These are phyloP conservation scores for Hozukius guyotensis DNA, from an alignment of 2,797 vertebrate species.

Conservation along the genomic window DNA sequence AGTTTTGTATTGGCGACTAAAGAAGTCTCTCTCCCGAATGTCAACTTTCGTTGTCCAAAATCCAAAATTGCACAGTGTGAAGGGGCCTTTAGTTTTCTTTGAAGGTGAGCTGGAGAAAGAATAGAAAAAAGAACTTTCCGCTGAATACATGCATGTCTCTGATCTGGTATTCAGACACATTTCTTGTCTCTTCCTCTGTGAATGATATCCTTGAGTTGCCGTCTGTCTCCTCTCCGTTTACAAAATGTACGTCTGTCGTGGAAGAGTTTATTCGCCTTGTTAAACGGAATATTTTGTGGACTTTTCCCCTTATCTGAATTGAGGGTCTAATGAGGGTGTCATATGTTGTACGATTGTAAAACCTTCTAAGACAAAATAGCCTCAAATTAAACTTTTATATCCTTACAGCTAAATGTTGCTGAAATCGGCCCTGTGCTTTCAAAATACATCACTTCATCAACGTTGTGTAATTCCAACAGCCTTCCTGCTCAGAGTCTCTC, in stretches of 20 bases:
- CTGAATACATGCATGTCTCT: too few relatives aligned
- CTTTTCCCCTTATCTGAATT: background rate
- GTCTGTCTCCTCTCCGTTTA: background rate
- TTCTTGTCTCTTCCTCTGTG: too few relatives aligned
- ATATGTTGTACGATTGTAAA: background rate
- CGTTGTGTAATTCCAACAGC: background rate
- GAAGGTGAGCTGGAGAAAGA: too few relatives aligned
- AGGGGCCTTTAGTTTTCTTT: background rate
- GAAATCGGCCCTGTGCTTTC: background rate
- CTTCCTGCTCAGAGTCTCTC: background rate
- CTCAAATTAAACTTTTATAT: background rate
- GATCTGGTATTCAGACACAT: too few relatives aligned
- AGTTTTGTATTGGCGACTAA: background rate
- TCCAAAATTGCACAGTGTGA: rapidly evolving
- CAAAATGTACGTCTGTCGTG: background rate
- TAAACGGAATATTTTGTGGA: background rate
- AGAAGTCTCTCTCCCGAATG: background rate
- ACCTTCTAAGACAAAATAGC: background rate
- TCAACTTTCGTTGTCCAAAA: background rate
- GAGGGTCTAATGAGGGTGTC: background rate
- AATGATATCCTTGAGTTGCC: background rate
- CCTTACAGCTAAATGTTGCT: background rate
- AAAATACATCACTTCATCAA: background rate
- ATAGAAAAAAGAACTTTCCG: too few relatives aligned
- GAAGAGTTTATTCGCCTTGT: background rate